Base-by-base conservation (phyloP, 2,888 invertebrate species). In the Lissonota sp. region DNA sequence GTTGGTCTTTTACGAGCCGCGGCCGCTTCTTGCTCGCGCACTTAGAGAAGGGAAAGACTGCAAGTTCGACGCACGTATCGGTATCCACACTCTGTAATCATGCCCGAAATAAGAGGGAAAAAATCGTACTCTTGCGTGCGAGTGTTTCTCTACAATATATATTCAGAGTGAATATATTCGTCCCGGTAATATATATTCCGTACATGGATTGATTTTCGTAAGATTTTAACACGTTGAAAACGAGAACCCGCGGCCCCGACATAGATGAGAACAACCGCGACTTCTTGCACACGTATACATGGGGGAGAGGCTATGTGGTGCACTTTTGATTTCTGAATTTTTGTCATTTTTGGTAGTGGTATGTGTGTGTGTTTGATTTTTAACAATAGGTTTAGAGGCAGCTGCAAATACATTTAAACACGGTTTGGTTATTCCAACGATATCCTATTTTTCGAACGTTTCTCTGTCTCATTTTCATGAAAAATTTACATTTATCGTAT, bases 1-100 rank as follows among this genome's bases (percentile, higher is more conserved):
- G 64, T 66, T 70, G 70, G 64, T 63, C 70, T 78, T 75, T 81
- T 81, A 78, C 74, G 74, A 70, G 74, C 73, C 60, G 73, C 60
- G 14, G 14, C 53, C 53, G 53, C 67, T 67, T 75, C 46, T 55
- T 39, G 39, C 46, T 49, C 64, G 64, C n/a, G 14, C 60, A 60
- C 16, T n/a, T 6, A 5, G 53, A 12, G 26, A 26, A n/a, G 26
- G 53, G 14, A 53, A 2, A 75, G 42, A 75, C 51, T 42, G 80
- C 76, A 3, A 71, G 63, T 67, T 76, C 40, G 62, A 67, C 16
- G 44, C 66, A 71, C 55, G 40, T 53, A 66, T 70, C 69, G 77
- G 77, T 81, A 70, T 74, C 60, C 70, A 55, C 26, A 77, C 53
- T 73, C 80, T 77, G 67, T 77, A 73, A 80, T 80, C 77, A 73